A percentile compares a stretch with the other conserved stretches of the same genome.
Evolutionary conservation across 2,888 invertebrate species (phyloP).

Genomic region (Nudaria mundana): DNA sequence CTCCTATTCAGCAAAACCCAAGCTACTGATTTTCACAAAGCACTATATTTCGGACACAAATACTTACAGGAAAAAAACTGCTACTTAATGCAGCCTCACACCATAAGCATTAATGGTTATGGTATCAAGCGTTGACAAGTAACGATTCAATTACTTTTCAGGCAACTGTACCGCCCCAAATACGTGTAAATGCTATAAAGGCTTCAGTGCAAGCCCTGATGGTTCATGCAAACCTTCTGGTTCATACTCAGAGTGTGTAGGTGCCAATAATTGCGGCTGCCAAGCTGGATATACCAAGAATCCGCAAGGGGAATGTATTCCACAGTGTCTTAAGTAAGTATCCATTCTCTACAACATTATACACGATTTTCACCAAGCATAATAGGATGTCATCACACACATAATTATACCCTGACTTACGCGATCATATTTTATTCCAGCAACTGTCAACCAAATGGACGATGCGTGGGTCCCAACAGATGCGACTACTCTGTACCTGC

Average conservation of each 20-base stretch:
- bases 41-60: no score
- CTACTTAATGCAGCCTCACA: no score
- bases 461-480: conserved; percentile 53
- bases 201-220: conserved; percentile 61
- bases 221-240: conserved; percentile 58
- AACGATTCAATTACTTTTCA: conserved; percentile 36
- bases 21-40: no score
- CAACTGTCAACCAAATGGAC: conserved; percentile 66
- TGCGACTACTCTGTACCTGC: conserved; percentile 38
- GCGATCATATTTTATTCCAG: conserved; percentile 44
- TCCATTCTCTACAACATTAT: no score
- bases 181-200: conserved; percentile 80
- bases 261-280: conserved; percentile 79
- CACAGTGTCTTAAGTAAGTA: conserved; percentile 57
- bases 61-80: no score
- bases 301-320: conserved; percentile 43
- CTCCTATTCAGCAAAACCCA: no score
- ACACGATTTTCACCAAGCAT: no score
- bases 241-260: conserved; percentile 51
- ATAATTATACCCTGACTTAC: background rate
- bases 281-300: conserved; percentile 44
- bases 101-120: no score
- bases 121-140: no score
- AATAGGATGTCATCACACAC: background rate
- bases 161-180: conserved; percentile 80